Evolutionary conservation across 1,140 invertebrate genomes (phyloP).

Genomic region (Laodelphax striatellus): DNA sequence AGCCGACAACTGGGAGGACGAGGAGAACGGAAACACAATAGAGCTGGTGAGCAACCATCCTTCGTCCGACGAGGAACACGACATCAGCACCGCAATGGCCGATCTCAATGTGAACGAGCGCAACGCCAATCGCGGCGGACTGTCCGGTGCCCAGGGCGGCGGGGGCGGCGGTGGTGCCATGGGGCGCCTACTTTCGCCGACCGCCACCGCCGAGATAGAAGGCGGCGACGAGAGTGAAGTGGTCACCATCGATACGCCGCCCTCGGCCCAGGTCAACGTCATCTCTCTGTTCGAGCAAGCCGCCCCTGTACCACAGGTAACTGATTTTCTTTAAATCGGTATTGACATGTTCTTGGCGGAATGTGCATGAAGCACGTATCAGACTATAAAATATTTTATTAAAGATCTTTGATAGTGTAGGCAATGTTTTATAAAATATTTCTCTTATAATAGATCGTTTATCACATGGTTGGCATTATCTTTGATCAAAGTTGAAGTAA

Average conservation of each 20-base stretch:
- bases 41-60: conserved; percentile 7
- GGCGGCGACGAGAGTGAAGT: conserved; percentile 54
- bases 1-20: conserved; percentile 56
- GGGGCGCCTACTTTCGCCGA: conserved; percentile 39
- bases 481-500: too few species aligned
- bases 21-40: conserved; percentile 46
- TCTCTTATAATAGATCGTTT: too few species aligned
- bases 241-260: conserved; percentile 51
- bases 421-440: too few species aligned
- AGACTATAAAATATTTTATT: too few species aligned
- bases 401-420: too few species aligned
- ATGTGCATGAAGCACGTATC: too few species aligned
- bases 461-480: too few species aligned
- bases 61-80: neutral
- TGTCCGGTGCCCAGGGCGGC: neutral
- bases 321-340: too few species aligned
- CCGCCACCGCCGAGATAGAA: conserved; percentile 55
- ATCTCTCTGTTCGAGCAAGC: conserved; percentile 44
- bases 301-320: conserved; percentile 34
- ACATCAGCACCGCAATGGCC: conserved; percentile 19
- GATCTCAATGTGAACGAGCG: conserved; percentile 38
- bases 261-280: conserved; percentile 46
- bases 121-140: conserved; percentile 39
- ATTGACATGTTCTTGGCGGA: too few species aligned
- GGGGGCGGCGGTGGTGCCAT: conserved; percentile 36